A percentile compares a stretch with the other conserved stretches of the same genome.
Conservation (phyloP, 2,113 vertebrate species). For the Sceloporus undulatus region DNA sequence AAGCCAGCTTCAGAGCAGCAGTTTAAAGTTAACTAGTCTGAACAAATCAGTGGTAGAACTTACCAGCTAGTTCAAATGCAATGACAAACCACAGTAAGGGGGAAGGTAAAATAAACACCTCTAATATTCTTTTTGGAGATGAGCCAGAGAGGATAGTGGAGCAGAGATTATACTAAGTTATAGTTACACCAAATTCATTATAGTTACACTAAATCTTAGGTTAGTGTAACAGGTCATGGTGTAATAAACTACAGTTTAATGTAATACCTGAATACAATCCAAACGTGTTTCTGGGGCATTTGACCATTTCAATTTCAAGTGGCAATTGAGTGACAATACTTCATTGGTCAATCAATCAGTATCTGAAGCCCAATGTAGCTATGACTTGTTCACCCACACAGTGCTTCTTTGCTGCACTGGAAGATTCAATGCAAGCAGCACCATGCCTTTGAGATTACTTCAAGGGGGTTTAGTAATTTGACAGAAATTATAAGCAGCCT, state of each 20-base stretch:
- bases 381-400: not conserved
- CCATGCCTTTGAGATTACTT: constrained; percentile 57
- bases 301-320: not conserved
- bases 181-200: not conserved
- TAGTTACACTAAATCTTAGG: too few relatives aligned
- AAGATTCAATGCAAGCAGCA: not conserved
- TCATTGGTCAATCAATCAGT: not conserved
- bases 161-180: not conserved
- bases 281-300: not conserved
- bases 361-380: not conserved
- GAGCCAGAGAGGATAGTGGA: not conserved
- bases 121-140: too few relatives aligned
- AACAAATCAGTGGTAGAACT: not conserved
- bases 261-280: not conserved
- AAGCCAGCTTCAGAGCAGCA: not conserved
- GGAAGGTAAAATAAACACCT: not conserved
- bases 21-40: not conserved
- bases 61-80: not conserved
- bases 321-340: too few relatives aligned
- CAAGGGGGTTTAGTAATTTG: not conserved
- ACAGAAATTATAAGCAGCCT: constrained; percentile 58
- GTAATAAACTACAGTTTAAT: not conserved
- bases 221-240: not conserved
- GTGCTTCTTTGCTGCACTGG: constrained; percentile 12
- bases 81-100: not conserved